A percentile compares a stretch with the other conserved stretches of the same genome.
These are phyloP conservation scores for Sinopyrophorus schimmeli DNA, from an alignment of 2,888 invertebrate genomes.

Conservation along the genomic window DNA sequence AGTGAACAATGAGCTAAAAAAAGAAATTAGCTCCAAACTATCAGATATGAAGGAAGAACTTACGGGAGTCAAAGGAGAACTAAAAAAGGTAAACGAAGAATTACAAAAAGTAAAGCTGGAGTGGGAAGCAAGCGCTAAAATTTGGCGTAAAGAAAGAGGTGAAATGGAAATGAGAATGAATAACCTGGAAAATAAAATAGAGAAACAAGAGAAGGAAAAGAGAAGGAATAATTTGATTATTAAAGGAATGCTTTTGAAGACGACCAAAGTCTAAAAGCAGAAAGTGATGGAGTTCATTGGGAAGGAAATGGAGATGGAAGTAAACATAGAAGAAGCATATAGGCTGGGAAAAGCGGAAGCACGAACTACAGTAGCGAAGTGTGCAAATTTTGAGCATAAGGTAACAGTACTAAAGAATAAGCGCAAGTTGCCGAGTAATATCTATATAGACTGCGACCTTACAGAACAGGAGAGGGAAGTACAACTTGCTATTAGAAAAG, in stretches of 20 bases:
- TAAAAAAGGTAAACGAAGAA: no score
- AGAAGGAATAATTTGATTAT: slow-evolving; percentile 4
- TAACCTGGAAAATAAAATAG: background rate
- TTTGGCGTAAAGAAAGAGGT: slow-evolving; percentile 1
- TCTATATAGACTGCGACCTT: slow-evolving; percentile 1
- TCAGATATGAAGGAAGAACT: slow-evolving; percentile 5
- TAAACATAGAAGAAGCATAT: background rate
- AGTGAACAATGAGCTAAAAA: slow-evolving; percentile 5
- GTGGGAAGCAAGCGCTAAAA: background rate
- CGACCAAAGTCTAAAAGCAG: slow-evolving; percentile 3
- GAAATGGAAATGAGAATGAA: slow-evolving; percentile 3
- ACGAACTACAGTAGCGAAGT: slow-evolving; percentile 3
- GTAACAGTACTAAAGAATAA: slow-evolving; percentile 3
- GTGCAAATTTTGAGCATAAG: slow-evolving; percentile 4
- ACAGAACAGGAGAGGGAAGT: background rate
- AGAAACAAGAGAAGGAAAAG: slow-evolving; percentile 11
- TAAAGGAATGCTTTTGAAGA: slow-evolving; percentile 3
- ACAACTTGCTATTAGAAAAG: slow-evolving; percentile 1
- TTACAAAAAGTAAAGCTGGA: background rate
- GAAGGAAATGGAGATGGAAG: no score
- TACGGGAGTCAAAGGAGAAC: background rate
- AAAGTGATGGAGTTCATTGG: background rate
- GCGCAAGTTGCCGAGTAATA: slow-evolving; percentile 1
- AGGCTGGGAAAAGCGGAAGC: slow-evolving; percentile 3
- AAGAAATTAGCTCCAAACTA: background rate